Evolutionary conservation across 2,888 invertebrate genomes (phyloP).

Genomic region (Pseudococcus viburni): DNA sequence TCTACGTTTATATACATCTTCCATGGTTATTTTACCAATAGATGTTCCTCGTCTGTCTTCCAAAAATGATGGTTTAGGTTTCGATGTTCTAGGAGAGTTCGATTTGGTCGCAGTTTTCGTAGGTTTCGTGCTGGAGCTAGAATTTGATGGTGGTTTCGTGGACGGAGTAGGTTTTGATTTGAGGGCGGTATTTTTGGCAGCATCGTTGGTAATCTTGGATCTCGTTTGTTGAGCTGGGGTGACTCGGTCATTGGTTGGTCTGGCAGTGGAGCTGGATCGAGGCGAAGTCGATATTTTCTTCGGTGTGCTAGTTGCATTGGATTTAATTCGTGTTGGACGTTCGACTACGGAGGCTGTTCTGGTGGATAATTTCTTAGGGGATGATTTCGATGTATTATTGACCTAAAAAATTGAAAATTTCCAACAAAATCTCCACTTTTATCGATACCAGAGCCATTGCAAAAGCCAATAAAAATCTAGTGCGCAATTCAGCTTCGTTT

Average conservation of each 20-base stretch:
- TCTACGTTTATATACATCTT: constrained; percentile 45
- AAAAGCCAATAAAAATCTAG: not conserved
- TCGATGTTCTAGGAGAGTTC: not conserved
- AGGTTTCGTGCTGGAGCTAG: not conserved
- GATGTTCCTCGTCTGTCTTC: constrained; percentile 48
- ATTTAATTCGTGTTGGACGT: not conserved
- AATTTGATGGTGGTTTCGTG: not conserved
- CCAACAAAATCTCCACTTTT: no score
- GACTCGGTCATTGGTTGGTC: not conserved
- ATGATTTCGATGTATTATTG: not conserved
- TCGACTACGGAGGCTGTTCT: not conserved
- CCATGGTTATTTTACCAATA: constrained; percentile 52
- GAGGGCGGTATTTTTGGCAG: not conserved
- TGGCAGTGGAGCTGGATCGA: not conserved
- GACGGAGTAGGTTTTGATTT: not conserved
- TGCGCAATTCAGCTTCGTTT: not conserved
- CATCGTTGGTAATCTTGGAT: not conserved
- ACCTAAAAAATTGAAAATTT: not conserved
- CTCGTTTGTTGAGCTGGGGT: not conserved
- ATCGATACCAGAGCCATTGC: not conserved
- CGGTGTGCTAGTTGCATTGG: not conserved
- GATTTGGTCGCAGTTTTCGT: not conserved
- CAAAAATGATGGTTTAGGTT: not conserved
- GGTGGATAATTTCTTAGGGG: not conserved
- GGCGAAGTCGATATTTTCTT: not conserved